Base-by-base conservation (phyloP, 2,888 invertebrate genomes). In the Pterostichus niger region DNA sequence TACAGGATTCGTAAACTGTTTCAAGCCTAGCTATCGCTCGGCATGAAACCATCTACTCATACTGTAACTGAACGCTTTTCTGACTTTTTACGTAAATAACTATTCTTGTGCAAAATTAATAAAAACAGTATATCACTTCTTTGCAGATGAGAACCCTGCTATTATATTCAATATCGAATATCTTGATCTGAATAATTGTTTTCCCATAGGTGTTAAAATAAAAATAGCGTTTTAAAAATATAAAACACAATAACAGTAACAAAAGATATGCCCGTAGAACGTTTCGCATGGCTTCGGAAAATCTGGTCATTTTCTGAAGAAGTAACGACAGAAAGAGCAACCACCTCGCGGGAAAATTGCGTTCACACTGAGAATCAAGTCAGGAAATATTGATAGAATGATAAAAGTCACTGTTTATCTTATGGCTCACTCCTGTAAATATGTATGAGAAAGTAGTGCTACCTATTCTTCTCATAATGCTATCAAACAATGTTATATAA, bases 311-410 rank as follows among this genome's bases (percentile, higher is more conserved):
- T 64, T 64, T 31, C 64, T n/a, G 10, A 5, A 10, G 17, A 6
- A 13, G 64, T 6, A n/a, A 4, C 49, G 49, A 6, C 13, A 10
- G 13, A 52, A 35, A 33, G 68, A 71, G 68, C 68, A 71, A 71
- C 68, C 24, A 71, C 68, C 68, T 71, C 68, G 46, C 46, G 68
- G 68, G 68, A 71, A 71, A 71, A 17, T 40, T 44, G 15, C 10
- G 68, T 13, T 71, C 68, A 24, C 61, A 61, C 13, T 56, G 17
- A 4, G 56, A 17, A 9, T 15, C 64, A 71, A 44, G 24, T 59
- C 78, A 40, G 44, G 71, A 81, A 81, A 81, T 81, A 81, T 81
- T 81, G 81, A 81, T 71, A 71, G 35, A 81, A 56, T 71, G 81
- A 81, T 81, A 81, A 81, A 81, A 71, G 44, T 44, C 71, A 56